These are phyloP conservation scores for Alaudala cheleensis DNA, from an alignment of 2,113 vertebrate species.

Conservation along the genomic window DNA sequence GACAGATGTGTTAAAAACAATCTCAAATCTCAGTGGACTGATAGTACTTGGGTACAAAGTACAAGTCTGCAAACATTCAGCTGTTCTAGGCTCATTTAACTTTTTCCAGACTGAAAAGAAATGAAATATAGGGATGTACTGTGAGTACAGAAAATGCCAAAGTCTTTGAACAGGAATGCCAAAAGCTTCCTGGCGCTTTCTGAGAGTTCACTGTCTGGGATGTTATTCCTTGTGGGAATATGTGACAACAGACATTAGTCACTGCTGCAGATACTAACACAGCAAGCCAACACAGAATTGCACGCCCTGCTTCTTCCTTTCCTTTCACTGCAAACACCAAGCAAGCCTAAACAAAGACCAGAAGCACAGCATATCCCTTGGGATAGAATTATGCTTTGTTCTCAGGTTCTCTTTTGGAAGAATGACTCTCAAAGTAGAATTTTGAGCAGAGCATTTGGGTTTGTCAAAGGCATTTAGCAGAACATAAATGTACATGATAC, in stretches of 20 bases:
- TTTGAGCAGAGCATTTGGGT: not conserved
- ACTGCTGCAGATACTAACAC: not conserved
- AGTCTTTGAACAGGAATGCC: not conserved
- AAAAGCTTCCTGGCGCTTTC: not conserved
- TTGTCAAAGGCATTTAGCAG: not conserved
- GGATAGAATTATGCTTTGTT: not conserved
- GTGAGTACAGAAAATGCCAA: not conserved
- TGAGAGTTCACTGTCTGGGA: slow-evolving; percentile 21
- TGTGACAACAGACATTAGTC: slow-evolving; percentile 52
- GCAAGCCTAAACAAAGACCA: not conserved
- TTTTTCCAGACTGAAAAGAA: not conserved
- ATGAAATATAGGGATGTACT: not conserved
- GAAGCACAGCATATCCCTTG: not conserved
- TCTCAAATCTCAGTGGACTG: not conserved
- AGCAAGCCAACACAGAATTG: not conserved
- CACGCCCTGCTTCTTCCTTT: not conserved
- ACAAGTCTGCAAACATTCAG: not conserved
- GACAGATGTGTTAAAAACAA: not conserved
- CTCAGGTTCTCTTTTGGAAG: not conserved
- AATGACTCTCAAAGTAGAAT: not conserved
- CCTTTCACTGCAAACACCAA: not conserved
- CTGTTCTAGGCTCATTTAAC: not conserved
- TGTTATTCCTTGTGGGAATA: slow-evolving; percentile 38
- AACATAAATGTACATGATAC: not conserved
- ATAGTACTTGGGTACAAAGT: not conserved